Base-by-base conservation (phyloP, 1,140 invertebrate species). In the Oedothorax gibbosus region DNA sequence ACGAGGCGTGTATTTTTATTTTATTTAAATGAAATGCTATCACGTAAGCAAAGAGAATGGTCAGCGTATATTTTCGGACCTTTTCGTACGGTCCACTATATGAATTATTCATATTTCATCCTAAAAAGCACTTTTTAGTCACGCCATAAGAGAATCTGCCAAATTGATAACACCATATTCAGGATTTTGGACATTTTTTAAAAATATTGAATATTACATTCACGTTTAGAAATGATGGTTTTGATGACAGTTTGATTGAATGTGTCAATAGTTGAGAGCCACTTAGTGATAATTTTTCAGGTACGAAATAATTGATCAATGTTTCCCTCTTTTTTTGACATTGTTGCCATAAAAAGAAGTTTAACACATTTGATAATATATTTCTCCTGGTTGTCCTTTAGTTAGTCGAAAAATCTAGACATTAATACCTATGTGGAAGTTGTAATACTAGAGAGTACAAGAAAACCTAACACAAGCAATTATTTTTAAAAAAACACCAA, bases 21-120 rank as follows among this genome's bases (percentile, higher is more conserved):
- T 77, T 77, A 35, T 77, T 77, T 77, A 77, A 77, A 77, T 64
- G 50, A 49, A 21, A 64, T 77, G 75, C 18, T 77, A 77, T 77
- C 75, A 77, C 75, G 75, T 15, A 12, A 77, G 20, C 50, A 62
- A 76, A 76, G 11, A 69, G 15, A 51, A 71, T 51, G 50, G 68
- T 15, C 12, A 10, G 20, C 62, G 73, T 49, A 50, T 76, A 62
- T 62, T 14, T 15, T 60, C 57, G 57, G 15, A 53, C 21, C 62
- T 12, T 18, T 8, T 56, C n/a, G 53, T 66, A 66, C 35, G 18
- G 64, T 66, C 64, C 11, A 18, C 18, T 21, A 49, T 64, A 77
- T 77, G 75, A 57, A 77, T 77, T 64, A 77, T 77, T 57, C 75
- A 77, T 62, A 77, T n/a, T 11, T 14, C 49, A 49, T 21, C 53